phyloP scores from a whole-genome alignment of 2,113 vertebrate species.

The Brachirus orientalis region DNA sequence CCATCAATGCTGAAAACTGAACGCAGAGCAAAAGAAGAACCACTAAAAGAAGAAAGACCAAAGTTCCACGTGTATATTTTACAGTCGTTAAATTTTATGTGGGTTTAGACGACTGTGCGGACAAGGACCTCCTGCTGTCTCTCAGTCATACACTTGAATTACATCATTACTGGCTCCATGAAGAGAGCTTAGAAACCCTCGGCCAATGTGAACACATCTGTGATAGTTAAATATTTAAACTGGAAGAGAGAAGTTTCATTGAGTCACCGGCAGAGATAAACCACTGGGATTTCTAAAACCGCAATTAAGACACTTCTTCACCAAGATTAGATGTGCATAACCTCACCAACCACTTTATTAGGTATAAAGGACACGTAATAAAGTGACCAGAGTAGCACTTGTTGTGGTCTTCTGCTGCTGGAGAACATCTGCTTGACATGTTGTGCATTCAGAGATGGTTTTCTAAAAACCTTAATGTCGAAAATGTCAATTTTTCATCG shows the following conservation, averaged over 20 bases:
- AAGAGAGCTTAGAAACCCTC: background rate
- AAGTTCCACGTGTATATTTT: background rate
- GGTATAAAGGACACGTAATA: too few species aligned
- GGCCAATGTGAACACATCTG: background rate
- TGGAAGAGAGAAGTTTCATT: background rate
- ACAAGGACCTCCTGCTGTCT: slow-evolving; percentile 1
- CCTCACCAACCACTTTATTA: too few species aligned
- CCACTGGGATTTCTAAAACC: background rate
- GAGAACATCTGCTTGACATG: too few species aligned
- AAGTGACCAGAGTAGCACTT: too few species aligned
- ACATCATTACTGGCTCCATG: slow-evolving; percentile 2
- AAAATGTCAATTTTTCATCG: too few species aligned
- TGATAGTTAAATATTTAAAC: background rate
- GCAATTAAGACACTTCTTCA: too few species aligned
- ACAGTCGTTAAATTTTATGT: background rate
- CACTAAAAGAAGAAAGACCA: background rate
- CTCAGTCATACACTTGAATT: slow-evolving; percentile 9
- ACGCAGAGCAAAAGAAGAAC: background rate
- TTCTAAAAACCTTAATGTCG: too few species aligned
- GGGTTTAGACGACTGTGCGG: background rate
- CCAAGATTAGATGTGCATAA: too few species aligned
- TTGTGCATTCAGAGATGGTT: too few species aligned
- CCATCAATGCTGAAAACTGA: slow-evolving; percentile 1
- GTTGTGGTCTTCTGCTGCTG: too few species aligned
- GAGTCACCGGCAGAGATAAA: background rate